Evolutionary conservation across 2,888 invertebrate genomes (phyloP).

Genomic region (Erannis defoliaria): DNA sequence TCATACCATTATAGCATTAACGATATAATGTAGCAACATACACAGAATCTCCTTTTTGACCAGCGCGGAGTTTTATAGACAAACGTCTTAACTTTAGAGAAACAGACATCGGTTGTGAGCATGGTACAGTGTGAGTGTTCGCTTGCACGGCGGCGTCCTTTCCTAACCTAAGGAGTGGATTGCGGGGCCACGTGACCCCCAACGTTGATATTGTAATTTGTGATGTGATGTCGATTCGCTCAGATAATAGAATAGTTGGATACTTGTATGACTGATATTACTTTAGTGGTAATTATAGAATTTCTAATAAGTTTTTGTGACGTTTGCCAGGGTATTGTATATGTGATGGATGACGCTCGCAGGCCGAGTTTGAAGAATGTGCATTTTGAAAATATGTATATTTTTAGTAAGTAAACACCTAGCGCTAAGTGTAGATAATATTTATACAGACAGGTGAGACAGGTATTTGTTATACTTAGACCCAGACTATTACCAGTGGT

Average conservation of each 20-base stretch:
- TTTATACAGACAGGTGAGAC: slow-evolving; percentile 7
- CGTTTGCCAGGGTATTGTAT: slow-evolving; percentile 8
- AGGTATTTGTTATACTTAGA: not conserved
- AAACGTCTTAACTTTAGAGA: not conserved
- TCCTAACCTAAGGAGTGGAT: too few species aligned
- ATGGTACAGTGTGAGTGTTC: not conserved
- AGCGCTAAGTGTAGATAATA: slow-evolving; percentile 2
- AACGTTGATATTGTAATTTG: slow-evolving; percentile 45
- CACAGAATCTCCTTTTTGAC: too few species aligned
- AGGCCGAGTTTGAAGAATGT: slow-evolving; percentile 42
- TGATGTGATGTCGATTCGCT: slow-evolving; percentile 51
- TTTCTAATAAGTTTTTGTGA: slow-evolving; percentile 16
- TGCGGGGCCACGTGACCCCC: too few species aligned
- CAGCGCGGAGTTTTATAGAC: not conserved
- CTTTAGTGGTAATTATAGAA: slow-evolving; percentile 3
- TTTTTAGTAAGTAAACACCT: too few species aligned
- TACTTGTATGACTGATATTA: slow-evolving; percentile 34
- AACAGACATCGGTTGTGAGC: not conserved
- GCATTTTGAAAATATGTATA: slow-evolving; percentile 29
- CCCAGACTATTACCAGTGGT: too few species aligned
- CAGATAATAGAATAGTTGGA: slow-evolving; percentile 49
- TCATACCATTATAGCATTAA: too few species aligned
- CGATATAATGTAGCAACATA: too few species aligned
- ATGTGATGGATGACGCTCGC: slow-evolving; percentile 40
- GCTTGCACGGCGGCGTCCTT: not conserved